Percentiles rank a stretch among this genome's conserved stretches.
Conservation (phyloP, 1,140 invertebrate species). For the Ceratoteleas bidentatus region DNA sequence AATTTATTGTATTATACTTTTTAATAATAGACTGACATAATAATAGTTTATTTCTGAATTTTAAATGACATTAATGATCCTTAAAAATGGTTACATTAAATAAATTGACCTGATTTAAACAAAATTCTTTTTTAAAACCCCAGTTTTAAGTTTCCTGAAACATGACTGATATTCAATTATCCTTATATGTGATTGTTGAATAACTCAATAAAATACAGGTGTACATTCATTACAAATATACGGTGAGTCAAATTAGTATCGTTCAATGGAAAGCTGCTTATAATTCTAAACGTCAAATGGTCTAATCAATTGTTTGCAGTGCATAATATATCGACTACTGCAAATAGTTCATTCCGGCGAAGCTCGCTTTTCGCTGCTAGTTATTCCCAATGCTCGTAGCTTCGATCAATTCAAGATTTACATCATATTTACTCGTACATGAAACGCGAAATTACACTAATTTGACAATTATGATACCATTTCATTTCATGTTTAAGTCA, state of each 20-base stretch:
- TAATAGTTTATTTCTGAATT: no score
- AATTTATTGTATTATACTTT: no score
- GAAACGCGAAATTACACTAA: conserved; percentile 16
- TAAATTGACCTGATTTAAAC: no score
- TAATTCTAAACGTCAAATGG: conserved; percentile 30
- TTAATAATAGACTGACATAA: no score
- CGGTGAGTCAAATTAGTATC: conserved; percentile 2
- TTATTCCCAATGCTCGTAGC: conserved; percentile 5
- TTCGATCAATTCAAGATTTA: conserved; percentile 25
- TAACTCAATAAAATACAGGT: not conserved
- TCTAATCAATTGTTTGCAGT: conserved; percentile 33
- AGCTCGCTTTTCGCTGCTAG: conserved; percentile 17
- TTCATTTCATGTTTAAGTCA: not conserved
- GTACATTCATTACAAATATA: not conserved
- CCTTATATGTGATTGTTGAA: no score
- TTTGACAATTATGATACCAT: conserved; percentile 14
- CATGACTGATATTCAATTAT: no score
- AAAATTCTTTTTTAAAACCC: not conserved
- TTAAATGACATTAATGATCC: no score
- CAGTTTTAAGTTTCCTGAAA: no score
- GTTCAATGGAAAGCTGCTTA: conserved; percentile 12
- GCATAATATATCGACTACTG: conserved; percentile 4
- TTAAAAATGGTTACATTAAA: no score
- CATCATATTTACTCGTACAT: conserved; percentile 13
- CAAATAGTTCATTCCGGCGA: conserved; percentile 19